phyloP scores from a whole-genome alignment of 2,888 invertebrate species.

The Megalurothrips usitatus region DNA sequence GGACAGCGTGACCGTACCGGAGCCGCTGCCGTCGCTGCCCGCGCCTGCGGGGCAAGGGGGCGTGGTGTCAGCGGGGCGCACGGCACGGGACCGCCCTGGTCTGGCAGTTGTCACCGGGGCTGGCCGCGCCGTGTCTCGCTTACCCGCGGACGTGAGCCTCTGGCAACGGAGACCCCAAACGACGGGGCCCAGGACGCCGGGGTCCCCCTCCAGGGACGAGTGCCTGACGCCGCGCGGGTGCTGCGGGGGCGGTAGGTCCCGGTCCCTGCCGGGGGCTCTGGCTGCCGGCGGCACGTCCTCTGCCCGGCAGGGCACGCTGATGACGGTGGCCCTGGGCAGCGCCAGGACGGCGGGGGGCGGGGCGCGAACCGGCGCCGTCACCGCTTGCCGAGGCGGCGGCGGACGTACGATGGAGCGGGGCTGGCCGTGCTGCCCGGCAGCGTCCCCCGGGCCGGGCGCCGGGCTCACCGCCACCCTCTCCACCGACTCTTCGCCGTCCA shows the following conservation, averaged over 20 bases:
- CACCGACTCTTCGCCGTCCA: conserved; percentile 47
- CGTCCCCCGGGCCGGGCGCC: neutral
- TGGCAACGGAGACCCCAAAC: conserved; percentile 79
- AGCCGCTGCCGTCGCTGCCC: conserved; percentile 27
- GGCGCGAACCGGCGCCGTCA: neutral
- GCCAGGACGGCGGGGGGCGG: neutral
- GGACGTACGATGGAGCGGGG: neutral
- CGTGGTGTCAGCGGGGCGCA: no score
- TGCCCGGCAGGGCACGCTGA: neutral
- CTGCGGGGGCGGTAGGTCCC: conserved; percentile 47
- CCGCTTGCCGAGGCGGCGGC: neutral
- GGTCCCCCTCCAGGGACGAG: conserved; percentile 52
- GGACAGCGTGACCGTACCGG: conserved; percentile 41
- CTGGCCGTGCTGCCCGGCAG: neutral
- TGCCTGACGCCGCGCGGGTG: neutral
- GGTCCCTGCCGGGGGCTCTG: conserved; percentile 44
- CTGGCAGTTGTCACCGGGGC: neutral
- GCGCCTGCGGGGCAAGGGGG: neutral
- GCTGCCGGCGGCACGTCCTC: conserved; percentile 44
- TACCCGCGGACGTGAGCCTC: conserved; percentile 35
- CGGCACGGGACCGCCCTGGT: no score
- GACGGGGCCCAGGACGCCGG: conserved; percentile 76
- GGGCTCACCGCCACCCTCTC: conserved; percentile 6
- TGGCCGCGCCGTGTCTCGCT: neutral
- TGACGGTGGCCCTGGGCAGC: neutral